Percentiles rank a stretch among this genome's conserved stretches.
Evolutionary conservation across 2,797 vertebrate species (phyloP).

Genomic region (Aulostomus chinensis): DNA sequence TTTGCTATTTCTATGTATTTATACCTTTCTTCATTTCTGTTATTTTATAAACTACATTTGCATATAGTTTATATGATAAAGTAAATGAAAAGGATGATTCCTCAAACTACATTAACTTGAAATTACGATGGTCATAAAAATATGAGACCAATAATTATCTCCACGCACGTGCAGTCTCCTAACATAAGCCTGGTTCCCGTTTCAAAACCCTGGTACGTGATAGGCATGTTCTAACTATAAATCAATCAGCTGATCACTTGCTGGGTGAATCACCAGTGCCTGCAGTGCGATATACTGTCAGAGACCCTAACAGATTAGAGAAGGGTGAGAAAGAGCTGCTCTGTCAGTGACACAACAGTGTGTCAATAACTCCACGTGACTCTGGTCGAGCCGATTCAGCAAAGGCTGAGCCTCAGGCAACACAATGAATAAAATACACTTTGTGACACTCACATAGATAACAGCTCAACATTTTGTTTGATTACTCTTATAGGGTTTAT

Average conservation of each 20-base stretch:
- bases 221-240: constrained; percentile 3
- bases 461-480: background rate
- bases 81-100: too few relatives aligned
- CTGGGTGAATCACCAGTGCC: constrained; percentile 38
- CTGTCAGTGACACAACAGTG: constrained; percentile 45
- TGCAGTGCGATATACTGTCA: constrained; percentile 29
- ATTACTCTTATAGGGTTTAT: background rate
- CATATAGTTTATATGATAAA: too few relatives aligned
- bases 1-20: too few relatives aligned
- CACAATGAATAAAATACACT: background rate
- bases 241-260: constrained; percentile 33
- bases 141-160: too few relatives aligned
- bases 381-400: constrained; percentile 16
- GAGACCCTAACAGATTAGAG: constrained; percentile 40
- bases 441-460: background rate
- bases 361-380: constrained; percentile 43
- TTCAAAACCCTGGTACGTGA: background rate
- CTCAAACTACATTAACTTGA: too few relatives aligned
- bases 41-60: too few relatives aligned
- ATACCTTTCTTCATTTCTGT: too few relatives aligned
- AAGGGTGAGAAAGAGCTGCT: constrained; percentile 37
- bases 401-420: background rate
- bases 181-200: background rate
- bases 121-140: too few relatives aligned
- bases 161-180: too few relatives aligned